A percentile compares a stretch with the other conserved stretches of the same genome.
Evolutionary conservation across 2,113 vertebrate genomes (phyloP).

Genomic region (Brachyhypopomus gauderio): DNA sequence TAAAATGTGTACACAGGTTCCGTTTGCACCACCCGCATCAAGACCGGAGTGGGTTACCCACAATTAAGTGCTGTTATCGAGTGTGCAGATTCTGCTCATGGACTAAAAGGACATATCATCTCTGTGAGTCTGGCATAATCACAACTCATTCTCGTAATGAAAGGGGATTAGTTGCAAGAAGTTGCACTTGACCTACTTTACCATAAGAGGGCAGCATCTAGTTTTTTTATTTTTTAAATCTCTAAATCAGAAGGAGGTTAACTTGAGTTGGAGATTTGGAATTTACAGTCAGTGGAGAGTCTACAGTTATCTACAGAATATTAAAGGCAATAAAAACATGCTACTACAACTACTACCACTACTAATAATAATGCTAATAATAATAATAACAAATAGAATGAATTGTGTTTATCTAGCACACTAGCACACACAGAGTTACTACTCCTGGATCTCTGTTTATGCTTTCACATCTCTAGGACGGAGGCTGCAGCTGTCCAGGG

Average conservation of each 20-base stretch:
- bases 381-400: too few relatives aligned
- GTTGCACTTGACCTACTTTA: not conserved
- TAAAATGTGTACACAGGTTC: slow-evolving; percentile 78
- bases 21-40: slow-evolving; percentile 96
- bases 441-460: not conserved
- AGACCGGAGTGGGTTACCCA: slow-evolving; percentile 96
- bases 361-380: too few relatives aligned
- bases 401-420: too few relatives aligned
- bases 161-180: not conserved
- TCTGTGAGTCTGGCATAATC: slow-evolving; percentile 80
- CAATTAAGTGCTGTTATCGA: slow-evolving; percentile 98
- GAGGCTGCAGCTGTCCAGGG: slow-evolving; percentile 96
- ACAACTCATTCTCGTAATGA: not conserved
- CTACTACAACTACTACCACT: too few relatives aligned
- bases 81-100: slow-evolving; percentile 96
- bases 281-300: not conserved
- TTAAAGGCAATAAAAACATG: too few relatives aligned
- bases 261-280: not conserved
- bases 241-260: not conserved
- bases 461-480: slow-evolving; percentile 76
- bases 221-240: slow-evolving; percentile 27
- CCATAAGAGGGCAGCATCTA: slow-evolving; percentile 59
- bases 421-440: not conserved
- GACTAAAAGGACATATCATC: slow-evolving; percentile 97
- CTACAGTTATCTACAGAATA: not conserved